Percentiles rank a stretch among this genome's conserved stretches.
Conservation (phyloP, 2,797 vertebrate species). For the Orientallactaga sibirica region DNA sequence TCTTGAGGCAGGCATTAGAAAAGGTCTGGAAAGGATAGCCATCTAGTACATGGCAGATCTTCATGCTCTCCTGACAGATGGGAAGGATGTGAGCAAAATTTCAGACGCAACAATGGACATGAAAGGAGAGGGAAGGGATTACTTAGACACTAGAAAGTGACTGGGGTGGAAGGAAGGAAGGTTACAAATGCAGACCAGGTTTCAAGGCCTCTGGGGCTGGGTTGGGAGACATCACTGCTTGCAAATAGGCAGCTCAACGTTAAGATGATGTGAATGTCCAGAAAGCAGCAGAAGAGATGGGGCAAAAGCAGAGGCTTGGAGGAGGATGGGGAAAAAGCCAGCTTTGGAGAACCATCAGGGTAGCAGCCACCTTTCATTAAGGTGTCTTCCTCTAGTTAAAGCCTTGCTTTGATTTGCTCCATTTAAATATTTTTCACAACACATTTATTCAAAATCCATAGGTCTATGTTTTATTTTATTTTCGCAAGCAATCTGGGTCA, state of each 20-base stretch:
- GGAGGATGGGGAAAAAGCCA: background rate
- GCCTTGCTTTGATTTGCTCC: background rate
- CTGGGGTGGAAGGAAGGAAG: background rate
- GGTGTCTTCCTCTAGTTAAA: background rate
- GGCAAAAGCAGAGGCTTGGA: background rate
- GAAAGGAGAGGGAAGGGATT: background rate
- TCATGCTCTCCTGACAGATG: background rate
- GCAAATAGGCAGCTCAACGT: conserved; percentile 65
- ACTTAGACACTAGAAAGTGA: background rate
- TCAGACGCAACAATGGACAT: background rate
- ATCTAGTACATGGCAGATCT: background rate
- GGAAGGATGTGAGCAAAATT: background rate
- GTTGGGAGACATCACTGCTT: background rate
- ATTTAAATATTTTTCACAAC: conserved; percentile 31
- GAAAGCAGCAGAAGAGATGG: background rate
- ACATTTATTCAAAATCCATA: background rate
- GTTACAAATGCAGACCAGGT: background rate
- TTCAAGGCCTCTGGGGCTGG: background rate
- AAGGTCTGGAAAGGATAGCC: conserved; percentile 14
- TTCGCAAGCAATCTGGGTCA: conserved; percentile 73
- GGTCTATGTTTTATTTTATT: conserved; percentile 47
- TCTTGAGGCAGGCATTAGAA: conserved; percentile 27
- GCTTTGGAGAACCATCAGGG: background rate
- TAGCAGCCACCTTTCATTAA: conserved; percentile 14
- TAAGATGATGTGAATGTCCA: conserved; percentile 45